Evolutionary conservation across 2,797 vertebrate genomes (phyloP), one percentile per base, ranked within the genome.

Genomic region (Megalops cyprinoides): DNA sequence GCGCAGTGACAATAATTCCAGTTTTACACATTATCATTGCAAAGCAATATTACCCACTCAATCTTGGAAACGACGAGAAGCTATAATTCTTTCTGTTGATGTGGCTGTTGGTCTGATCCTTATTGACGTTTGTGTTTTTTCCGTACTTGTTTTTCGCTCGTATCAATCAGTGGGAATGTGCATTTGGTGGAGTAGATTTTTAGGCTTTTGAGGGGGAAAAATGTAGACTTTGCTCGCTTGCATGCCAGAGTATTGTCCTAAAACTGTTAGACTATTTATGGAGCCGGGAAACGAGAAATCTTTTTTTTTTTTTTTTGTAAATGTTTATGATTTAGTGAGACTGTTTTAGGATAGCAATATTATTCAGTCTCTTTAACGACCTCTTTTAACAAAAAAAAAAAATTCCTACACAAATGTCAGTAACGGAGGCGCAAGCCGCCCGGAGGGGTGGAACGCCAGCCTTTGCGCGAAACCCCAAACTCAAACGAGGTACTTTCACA

Each of bases 141-240:
- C n/a, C 31, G 46, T 80, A 18, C 25, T 60, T 69, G 82, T 77
- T 56, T 85, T 85, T 94, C 93, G 94, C 97, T 97, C 95, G 96
- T 98, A 96, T 98, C 97, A 98, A 98, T 98, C 97, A 97, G 95
- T 96, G 97, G 97, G 96, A 95, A 95, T 95, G 97, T 98, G 97
- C 97, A 97, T 97, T 95, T 95, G 92, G 96, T 97, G 95, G 85
- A 94, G 87, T 97, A 97, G 96, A 90, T 92, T 86, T 90, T 95
- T 94, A 94, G 91, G 89, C 89, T 94, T 94, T 92, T 87, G 82
- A 69, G 44, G 78, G 14, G 71, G 69, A 44, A 79, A 20, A 4
- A 44, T 89, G 83, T 91, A 89, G 89, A 92, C 89, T 89, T 92
- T 92, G 93, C 93, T 95, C 90, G 89, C 93, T 89, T 95, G 94